Evolutionary conservation across 2,113 vertebrate genomes (phyloP), one percentile per base, ranked within the genome.

Genomic region (Hydropotes inermis): DNA sequence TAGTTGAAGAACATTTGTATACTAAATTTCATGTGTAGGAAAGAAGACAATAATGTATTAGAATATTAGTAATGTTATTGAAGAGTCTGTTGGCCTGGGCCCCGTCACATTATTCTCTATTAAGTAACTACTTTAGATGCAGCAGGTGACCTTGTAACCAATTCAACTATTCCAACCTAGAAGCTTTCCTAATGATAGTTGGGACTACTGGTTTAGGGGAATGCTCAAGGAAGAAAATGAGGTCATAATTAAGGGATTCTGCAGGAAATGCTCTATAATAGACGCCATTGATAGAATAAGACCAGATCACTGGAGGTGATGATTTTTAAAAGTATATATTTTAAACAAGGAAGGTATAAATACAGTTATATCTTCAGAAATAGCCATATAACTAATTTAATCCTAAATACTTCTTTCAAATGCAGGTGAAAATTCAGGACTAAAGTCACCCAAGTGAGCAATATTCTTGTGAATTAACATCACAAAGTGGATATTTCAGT

Each of bases 1-100:
- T 96, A 92, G 89, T 67, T 78, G 96, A 98, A 97, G 92, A 98
- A 96, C 96, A 97, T 98, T 98, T 98, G 86, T 4, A 27, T 97
- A 98, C 97, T 97, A 98, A 98, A 99, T 98, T 98, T 89, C 98
- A 91, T n/a, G 39, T 95, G 97, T 96, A 97, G 93, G 92, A 98
- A 76, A 89, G 94, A 67, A 98, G 76, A 92, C 94, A 97, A 96
- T 98, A 96, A 97, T 98, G 98, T 95, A 91, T 88, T 87, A 79
- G 95, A 92, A 98, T 98, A 98, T 98, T 97, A 98, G 94, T 96
- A 89, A 47, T 95, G 64, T 96, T 97, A 95, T 67, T 23, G 91
- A 96, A 95, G 74, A 97, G 97, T 96, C 0, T 50, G 57, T 89
- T 97, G 96, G 83, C 33, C 93, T 96, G 92, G 70, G 97, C 89